Evolutionary conservation across 2,797 vertebrate species (phyloP).

Genomic region (Apodemus agrarius): DNA sequence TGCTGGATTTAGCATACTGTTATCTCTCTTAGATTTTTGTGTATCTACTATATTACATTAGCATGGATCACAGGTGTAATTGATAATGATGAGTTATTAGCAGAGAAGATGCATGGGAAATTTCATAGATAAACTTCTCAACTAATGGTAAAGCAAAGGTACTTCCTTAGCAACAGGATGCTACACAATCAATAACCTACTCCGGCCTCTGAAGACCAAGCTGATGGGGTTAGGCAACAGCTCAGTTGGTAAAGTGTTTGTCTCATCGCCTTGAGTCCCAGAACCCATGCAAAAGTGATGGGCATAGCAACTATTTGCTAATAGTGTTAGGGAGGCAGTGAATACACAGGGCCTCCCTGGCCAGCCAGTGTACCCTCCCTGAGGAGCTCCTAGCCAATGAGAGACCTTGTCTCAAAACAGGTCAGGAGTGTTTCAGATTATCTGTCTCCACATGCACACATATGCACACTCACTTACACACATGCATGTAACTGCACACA

Average conservation of each 20-base stretch:
- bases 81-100: background rate
- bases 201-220: background rate
- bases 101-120: background rate
- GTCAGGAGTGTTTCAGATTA: background rate
- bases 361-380: background rate
- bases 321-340: background rate
- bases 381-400: background rate
- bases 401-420: background rate
- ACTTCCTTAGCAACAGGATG: background rate
- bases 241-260: background rate
- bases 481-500: background rate
- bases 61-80: background rate
- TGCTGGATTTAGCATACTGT: background rate
- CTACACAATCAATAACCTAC: background rate
- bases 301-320: too few species aligned
- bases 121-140: slow-evolving; percentile 6
- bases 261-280: background rate
- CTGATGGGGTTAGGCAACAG: background rate
- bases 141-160: background rate
- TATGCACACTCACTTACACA: background rate
- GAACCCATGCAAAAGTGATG: background rate
- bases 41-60: too few species aligned
- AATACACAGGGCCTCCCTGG: background rate
- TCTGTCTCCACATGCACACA: too few species aligned
- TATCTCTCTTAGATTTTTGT: background rate